Percentiles rank a stretch among this genome's conserved stretches.
phyloP scores from a whole-genome alignment of 92 coral and sea anemone species.

The Muricea muricata region DNA sequence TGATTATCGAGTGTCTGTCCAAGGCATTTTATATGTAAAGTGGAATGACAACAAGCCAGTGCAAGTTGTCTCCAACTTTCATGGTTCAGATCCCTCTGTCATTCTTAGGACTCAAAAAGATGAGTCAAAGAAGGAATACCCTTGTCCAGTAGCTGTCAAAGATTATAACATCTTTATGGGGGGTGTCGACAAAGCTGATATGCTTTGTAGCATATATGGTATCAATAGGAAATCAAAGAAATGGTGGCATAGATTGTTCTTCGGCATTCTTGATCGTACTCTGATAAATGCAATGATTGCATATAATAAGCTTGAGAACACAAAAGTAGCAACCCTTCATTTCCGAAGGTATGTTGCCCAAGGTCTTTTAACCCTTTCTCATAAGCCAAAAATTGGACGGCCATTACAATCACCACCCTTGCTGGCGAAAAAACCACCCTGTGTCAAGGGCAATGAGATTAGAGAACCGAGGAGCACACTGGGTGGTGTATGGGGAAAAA shows the following conservation, averaged over 20 bases:
- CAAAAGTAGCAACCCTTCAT: slow-evolving; percentile 38
- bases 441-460: slow-evolving; percentile 53
- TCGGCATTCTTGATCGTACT: slow-evolving; percentile 63
- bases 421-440: slow-evolving; percentile 40
- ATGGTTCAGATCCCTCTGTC: slow-evolving; percentile 48
- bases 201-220: slow-evolving; percentile 66
- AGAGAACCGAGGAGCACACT: slow-evolving; percentile 58
- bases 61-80: slow-evolving; percentile 66
- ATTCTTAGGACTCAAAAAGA: slow-evolving; percentile 69
- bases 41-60: slow-evolving; percentile 75
- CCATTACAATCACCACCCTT: slow-evolving; percentile 50
- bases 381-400: slow-evolving; percentile 56
- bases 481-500: slow-evolving; percentile 59
- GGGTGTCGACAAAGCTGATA: slow-evolving; percentile 70
- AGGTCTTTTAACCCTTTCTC: slow-evolving; percentile 55
- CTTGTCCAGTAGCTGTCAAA: slow-evolving; percentile 52
- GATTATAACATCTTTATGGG: slow-evolving; percentile 63
- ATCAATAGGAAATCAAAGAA: slow-evolving; percentile 57
- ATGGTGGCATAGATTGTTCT: slow-evolving; percentile 68
- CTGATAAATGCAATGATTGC: slow-evolving; percentile 65
- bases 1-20: slow-evolving; percentile 28
- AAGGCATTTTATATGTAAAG: slow-evolving; percentile 57
- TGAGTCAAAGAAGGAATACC: slow-evolving; percentile 50
- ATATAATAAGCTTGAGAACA: slow-evolving; percentile 40
- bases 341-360: slow-evolving; percentile 57